Evolutionary conservation across 2,113 vertebrate genomes (phyloP).

Genomic region (Anguilla rostrata): DNA sequence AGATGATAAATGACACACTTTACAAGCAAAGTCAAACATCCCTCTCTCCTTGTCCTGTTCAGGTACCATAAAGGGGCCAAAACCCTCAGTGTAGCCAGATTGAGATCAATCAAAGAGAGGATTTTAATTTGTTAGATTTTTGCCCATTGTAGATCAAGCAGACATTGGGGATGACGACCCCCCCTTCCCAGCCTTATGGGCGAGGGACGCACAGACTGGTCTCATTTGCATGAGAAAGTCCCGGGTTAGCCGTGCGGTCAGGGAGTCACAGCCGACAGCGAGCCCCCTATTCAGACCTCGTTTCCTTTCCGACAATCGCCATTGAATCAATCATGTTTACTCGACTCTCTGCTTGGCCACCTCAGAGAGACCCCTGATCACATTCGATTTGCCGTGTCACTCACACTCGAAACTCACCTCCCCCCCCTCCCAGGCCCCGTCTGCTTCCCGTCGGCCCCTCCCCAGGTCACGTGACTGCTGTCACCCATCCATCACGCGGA

Average conservation of each 20-base stretch:
- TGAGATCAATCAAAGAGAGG: background rate
- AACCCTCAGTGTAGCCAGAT: background rate
- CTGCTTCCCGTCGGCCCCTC: constrained; percentile 44
- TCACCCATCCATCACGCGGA: constrained; percentile 90
- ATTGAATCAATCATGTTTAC: constrained; percentile 86
- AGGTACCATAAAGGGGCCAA: background rate
- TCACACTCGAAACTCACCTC: constrained; percentile 67
- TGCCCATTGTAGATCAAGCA: constrained; percentile 16
- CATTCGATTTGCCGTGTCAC: constrained; percentile 77
- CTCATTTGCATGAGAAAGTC: constrained; percentile 96
- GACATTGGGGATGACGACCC: constrained; percentile 31
- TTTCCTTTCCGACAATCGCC: constrained; percentile 84
- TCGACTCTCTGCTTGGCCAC: constrained; percentile 76
- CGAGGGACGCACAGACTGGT: constrained; percentile 63
- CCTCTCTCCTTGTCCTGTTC: background rate
- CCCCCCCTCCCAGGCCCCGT: constrained; percentile 14
- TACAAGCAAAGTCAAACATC: background rate
- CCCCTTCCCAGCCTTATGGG: constrained; percentile 40
- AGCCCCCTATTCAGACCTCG: constrained; percentile 83
- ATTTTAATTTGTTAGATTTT: background rate
- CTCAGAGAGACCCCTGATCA: constrained; percentile 72
- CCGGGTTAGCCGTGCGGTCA: constrained; percentile 78
- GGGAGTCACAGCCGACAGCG: constrained; percentile 75
- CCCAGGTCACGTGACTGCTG: constrained; percentile 73
- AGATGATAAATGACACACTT: too few relatives aligned